Percentiles rank a stretch among this genome's conserved stretches.
Conservation (phyloP, 2,888 invertebrate species). For the Nezara viridula region DNA sequence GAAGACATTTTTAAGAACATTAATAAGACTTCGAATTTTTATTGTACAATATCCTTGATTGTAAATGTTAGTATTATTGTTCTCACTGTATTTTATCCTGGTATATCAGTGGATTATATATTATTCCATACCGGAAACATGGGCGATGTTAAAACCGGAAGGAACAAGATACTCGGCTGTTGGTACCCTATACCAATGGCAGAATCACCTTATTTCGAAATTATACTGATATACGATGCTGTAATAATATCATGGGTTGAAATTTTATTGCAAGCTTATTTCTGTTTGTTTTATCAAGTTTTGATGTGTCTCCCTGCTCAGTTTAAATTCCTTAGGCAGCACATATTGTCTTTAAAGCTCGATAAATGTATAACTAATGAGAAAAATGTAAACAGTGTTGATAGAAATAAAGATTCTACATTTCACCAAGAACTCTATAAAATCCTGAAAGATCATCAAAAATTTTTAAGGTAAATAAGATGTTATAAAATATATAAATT, state of each 20-base stretch:
- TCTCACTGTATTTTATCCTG: not conserved
- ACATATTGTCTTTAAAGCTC: not conserved
- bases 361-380: not conserved
- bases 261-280: not conserved
- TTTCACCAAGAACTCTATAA: not conserved
- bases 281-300: not conserved
- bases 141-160: not conserved
- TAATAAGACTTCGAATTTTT: not conserved
- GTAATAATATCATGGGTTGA: not conserved
- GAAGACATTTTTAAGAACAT: not conserved
- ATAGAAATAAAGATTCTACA: not conserved
- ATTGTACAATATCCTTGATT: not conserved
- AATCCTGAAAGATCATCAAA: not conserved
- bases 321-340: not conserved
- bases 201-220: not conserved
- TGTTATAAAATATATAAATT: too few relatives aligned
- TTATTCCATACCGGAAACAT: not conserved
- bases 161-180: not conserved
- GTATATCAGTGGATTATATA: not conserved
- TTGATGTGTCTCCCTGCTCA: not conserved
- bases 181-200: not conserved
- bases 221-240: not conserved
- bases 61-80: not conserved
- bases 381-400: not conserved
- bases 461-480: not conserved